These are phyloP conservation scores for Vannuccia rotundouncinata DNA, from an alignment of 2,888 invertebrate species.

Conservation along the genomic window DNA sequence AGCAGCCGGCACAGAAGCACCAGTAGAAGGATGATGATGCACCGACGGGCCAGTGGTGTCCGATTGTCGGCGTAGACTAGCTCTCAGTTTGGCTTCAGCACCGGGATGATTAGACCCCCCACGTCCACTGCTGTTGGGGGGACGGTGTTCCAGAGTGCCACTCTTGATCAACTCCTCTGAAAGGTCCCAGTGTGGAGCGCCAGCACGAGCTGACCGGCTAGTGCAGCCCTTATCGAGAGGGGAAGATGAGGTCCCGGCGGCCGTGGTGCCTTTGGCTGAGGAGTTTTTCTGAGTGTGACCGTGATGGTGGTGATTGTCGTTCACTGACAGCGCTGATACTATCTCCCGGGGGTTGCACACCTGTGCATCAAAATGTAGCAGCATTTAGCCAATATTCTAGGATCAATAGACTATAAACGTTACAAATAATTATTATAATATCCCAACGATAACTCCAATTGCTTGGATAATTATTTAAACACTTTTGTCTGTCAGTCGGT, in stretches of 20 bases:
- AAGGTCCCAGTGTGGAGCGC: neutral
- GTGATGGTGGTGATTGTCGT: neutral
- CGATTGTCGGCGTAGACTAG: neutral
- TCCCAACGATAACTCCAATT: too few species aligned
- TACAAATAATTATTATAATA: too few species aligned
- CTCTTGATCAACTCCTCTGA: neutral
- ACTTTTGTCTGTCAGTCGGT: too few species aligned
- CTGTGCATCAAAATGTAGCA: too few species aligned
- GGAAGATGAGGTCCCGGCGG: neutral
- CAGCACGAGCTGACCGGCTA: neutral
- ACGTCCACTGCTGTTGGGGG: too few species aligned
- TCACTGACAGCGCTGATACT: neutral
- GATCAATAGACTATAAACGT: too few species aligned
- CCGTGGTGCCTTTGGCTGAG: too few species aligned
- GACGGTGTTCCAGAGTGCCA: neutral
- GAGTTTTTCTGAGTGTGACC: neutral
- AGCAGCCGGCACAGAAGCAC: neutral
- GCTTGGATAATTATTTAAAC: too few species aligned
- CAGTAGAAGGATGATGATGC: too few species aligned
- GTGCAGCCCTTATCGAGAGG: neutral
- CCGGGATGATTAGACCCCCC: neutral
- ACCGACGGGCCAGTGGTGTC: neutral
- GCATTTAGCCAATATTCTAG: too few species aligned
- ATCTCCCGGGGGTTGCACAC: conserved; percentile 19
- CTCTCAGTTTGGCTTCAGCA: neutral